A percentile compares a stretch with the other conserved stretches of the same genome.
Evolutionary conservation across 2,113 vertebrate species (phyloP).

Genomic region (Eira barbara): DNA sequence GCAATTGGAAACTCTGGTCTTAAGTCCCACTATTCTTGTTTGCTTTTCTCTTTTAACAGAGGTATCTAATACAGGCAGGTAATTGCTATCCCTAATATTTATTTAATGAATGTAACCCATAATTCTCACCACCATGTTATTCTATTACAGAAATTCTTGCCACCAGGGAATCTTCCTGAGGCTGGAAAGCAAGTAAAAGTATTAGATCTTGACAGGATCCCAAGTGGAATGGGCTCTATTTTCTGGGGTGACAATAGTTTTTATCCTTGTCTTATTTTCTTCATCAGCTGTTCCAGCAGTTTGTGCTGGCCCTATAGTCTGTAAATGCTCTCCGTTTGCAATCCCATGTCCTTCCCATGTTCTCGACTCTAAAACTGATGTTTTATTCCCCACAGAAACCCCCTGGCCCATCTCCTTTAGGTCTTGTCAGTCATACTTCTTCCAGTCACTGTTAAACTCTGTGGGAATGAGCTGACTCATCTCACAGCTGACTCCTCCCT

Average conservation of each 20-base stretch:
- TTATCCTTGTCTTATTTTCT: background rate
- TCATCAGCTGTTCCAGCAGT: background rate
- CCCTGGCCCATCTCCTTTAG: background rate
- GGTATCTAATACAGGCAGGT: background rate
- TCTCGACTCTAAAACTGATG: conserved; percentile 22
- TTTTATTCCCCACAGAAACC: conserved; percentile 32
- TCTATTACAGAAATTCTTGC: conserved; percentile 16
- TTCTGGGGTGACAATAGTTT: background rate
- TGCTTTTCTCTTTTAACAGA: background rate
- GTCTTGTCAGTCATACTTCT: conserved; percentile 22
- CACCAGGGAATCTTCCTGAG: conserved; percentile 23
- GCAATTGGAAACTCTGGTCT: background rate
- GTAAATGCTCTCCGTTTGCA: background rate
- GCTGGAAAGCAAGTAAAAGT: background rate
- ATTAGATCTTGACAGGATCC: background rate
- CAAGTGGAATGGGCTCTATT: background rate
- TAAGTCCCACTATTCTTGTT: background rate
- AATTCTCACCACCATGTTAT: background rate
- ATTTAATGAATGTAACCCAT: conserved; percentile 45
- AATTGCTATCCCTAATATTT: conserved; percentile 45
- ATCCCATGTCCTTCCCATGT: background rate
- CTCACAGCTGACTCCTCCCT: background rate
- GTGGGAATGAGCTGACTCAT: conserved; percentile 41
- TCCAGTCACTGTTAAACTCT: conserved; percentile 20
- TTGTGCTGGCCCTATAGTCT: background rate